These are phyloP conservation scores for Nycteola revayana DNA, from an alignment of 2,888 invertebrate species.

Conservation along the genomic window DNA sequence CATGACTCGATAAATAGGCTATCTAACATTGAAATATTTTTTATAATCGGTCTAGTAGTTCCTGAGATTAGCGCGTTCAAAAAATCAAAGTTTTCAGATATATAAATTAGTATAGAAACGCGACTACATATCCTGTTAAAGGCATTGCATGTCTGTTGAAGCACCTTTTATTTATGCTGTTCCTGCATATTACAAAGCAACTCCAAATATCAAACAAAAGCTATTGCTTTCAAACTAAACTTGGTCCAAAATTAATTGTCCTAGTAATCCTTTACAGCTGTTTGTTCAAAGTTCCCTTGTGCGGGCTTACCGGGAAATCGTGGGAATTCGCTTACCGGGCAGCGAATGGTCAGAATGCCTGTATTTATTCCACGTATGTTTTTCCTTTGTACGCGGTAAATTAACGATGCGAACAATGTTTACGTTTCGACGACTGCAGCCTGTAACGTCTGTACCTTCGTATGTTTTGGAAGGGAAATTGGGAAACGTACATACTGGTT, in stretches of 20 bases:
- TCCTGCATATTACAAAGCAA: not conserved
- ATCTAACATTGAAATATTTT: no score
- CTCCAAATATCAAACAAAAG: slow-evolving; percentile 1
- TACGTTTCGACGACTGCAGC: slow-evolving; percentile 26
- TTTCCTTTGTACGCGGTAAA: slow-evolving; percentile 45
- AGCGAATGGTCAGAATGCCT: slow-evolving; percentile 38
- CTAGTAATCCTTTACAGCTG: slow-evolving; percentile 6
- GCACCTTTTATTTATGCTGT: no score
- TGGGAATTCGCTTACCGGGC: slow-evolving; percentile 34
- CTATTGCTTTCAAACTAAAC: not conserved
- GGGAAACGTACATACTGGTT: slow-evolving; percentile 13
- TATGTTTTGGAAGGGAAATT: slow-evolving; percentile 24
- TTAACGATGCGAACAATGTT: slow-evolving; percentile 44
- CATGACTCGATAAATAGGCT: no score
- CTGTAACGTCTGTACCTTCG: slow-evolving; percentile 9
- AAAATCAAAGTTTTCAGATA: no score
- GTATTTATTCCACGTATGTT: slow-evolving; percentile 40
- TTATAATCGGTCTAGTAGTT: no score
- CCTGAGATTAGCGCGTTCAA: no score
- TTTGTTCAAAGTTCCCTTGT: slow-evolving; percentile 7
- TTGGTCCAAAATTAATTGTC: slow-evolving; percentile 6
- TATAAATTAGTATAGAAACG: no score
- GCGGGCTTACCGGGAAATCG: slow-evolving; percentile 28
- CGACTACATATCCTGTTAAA: no score
- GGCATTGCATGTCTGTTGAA: no score